A percentile compares a stretch with the other conserved stretches of the same genome.
Evolutionary conservation across 2,888 invertebrate genomes (phyloP).

Genomic region (Epirrita christyi): DNA sequence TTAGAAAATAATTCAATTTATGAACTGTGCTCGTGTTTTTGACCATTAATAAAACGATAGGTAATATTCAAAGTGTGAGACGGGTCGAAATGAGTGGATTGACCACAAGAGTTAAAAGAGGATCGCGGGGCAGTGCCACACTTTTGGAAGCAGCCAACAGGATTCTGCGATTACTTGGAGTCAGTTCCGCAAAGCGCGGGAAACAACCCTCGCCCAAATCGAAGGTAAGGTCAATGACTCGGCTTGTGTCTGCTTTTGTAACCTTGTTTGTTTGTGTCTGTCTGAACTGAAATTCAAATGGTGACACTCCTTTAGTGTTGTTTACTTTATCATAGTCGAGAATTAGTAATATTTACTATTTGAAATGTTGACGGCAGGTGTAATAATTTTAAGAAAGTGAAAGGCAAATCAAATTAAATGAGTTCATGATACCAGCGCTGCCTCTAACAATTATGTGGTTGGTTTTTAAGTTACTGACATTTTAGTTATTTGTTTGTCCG

Average conservation of each 20-base stretch:
- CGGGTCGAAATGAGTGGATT: slow-evolving; percentile 83
- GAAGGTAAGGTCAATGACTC: slow-evolving; percentile 81
- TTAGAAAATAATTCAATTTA: slow-evolving; percentile 48
- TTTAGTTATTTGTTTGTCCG: no score
- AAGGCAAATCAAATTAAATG: slow-evolving; percentile 3
- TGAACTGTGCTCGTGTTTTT: slow-evolving; percentile 75
- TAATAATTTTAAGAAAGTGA: not conserved
- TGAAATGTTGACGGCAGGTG: not conserved
- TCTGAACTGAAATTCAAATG: slow-evolving; percentile 19
- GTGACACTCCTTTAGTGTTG: not conserved
- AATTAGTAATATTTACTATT: not conserved
- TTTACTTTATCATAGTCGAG: not conserved
- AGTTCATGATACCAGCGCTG: not conserved
- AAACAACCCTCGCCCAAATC: slow-evolving; percentile 83
- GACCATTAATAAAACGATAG: slow-evolving; percentile 63
- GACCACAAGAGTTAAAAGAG: slow-evolving; percentile 83
- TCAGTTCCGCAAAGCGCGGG: slow-evolving; percentile 83
- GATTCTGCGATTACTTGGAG: slow-evolving; percentile 81
- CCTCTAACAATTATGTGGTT: no score
- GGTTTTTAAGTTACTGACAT: no score
- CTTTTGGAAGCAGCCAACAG: slow-evolving; percentile 83
- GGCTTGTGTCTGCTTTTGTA: slow-evolving; percentile 55
- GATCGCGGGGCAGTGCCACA: slow-evolving; percentile 83
- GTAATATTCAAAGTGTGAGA: slow-evolving; percentile 67
- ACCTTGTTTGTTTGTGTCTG: slow-evolving; percentile 50